Conservation (phyloP, 1,140 invertebrate genomes). For the Caligus rogercresseyi region DNA sequence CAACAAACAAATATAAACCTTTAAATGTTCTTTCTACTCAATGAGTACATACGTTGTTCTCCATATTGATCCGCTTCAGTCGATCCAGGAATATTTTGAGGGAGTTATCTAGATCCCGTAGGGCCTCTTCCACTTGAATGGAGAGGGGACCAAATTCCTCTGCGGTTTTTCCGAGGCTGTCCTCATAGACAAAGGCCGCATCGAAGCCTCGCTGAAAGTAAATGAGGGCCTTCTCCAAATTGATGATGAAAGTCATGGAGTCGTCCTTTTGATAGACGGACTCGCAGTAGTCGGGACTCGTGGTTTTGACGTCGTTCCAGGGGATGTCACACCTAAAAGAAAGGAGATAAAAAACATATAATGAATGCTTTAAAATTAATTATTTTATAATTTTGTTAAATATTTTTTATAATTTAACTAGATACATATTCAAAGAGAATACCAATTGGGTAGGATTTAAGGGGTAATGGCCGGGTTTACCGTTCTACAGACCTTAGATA, state of each 20-base stretch:
- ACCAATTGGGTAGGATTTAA: no score
- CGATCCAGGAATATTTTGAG: slow-evolving; percentile 4
- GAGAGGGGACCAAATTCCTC: slow-evolving; percentile 16
- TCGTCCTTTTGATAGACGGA: slow-evolving; percentile 17
- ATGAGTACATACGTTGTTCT: neutral
- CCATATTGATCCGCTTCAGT: slow-evolving; percentile 7
- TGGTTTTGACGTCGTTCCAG: slow-evolving; percentile 8
- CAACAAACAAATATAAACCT: no score
- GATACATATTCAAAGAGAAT: no score
- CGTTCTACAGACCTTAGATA: no score
- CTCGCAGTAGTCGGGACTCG: slow-evolving; percentile 8
- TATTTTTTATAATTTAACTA: no score
- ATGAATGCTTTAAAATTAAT: neutral
- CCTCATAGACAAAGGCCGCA: slow-evolving; percentile 19
- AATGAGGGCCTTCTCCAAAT: slow-evolving; percentile 16
- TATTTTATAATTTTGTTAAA: neutral
- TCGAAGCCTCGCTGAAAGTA: slow-evolving; percentile 15
- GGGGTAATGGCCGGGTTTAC: no score
- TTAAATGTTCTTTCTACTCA: neutral
- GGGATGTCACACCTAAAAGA: slow-evolving; percentile 2
- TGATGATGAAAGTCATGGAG: slow-evolving; percentile 15
- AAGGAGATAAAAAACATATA: neutral
- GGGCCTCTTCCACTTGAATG: slow-evolving; percentile 1
- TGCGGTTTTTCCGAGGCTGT: slow-evolving; percentile 8
- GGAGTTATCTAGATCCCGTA: slow-evolving; percentile 3